Percentiles rank a stretch among this genome's conserved stretches.
Evolutionary conservation across 2,888 invertebrate species (phyloP).

Genomic region (Nezara viridula): DNA sequence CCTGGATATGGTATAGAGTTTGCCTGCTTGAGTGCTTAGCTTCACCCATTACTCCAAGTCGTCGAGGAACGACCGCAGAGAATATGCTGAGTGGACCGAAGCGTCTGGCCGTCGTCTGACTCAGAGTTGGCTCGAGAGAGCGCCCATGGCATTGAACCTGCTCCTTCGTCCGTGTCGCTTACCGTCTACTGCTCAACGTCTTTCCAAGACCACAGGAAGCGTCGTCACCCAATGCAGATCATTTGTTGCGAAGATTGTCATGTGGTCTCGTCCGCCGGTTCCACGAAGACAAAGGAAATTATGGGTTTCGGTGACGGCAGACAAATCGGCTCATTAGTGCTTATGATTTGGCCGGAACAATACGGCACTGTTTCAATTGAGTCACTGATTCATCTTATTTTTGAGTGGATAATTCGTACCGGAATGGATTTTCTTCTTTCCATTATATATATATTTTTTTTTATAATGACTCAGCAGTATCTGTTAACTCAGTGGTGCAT

Average conservation of each 20-base stretch:
- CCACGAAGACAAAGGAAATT: not conserved
- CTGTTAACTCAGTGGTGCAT: not conserved
- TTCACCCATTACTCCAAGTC: not conserved
- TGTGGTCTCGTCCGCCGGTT: not conserved
- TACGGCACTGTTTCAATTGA: not conserved
- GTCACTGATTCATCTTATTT: not conserved
- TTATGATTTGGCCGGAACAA: not conserved
- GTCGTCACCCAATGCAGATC: not conserved
- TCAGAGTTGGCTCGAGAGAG: not conserved
- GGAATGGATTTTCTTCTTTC: not conserved
- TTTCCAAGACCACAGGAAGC: not conserved
- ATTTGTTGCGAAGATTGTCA: not conserved
- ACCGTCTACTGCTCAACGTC: not conserved
- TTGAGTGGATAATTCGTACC: not conserved
- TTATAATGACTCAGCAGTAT: not conserved
- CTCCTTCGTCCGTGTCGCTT: not conserved
- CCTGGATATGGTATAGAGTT: not conserved
- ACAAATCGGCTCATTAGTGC: not conserved
- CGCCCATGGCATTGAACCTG: constrained; percentile 17
- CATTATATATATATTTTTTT: not conserved
- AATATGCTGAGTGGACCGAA: not conserved
- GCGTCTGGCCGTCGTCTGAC: not conserved
- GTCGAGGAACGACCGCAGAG: not conserved
- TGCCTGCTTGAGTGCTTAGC: not conserved
- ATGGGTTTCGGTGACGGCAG: not conserved